Evolutionary conservation across 2,888 invertebrate species (phyloP).

Genomic region (Acanthoscelides obtectus): DNA sequence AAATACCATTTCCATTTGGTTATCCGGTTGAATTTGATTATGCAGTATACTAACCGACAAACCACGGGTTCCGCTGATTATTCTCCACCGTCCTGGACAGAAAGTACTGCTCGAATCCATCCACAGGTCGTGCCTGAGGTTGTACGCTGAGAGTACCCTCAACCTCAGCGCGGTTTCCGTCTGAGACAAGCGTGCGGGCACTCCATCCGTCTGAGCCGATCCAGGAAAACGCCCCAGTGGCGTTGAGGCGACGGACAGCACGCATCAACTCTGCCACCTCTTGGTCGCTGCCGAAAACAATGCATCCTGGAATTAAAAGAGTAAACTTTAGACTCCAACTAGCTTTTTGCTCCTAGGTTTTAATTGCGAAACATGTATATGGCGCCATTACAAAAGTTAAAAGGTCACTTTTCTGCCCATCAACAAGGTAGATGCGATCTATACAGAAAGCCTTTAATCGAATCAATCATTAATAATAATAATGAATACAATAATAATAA

Average conservation of each 20-base stretch:
- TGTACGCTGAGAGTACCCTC: slow-evolving; percentile 94
- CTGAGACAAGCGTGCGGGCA: slow-evolving; percentile 78
- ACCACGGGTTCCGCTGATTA: slow-evolving; percentile 93
- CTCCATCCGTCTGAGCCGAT: slow-evolving; percentile 97
- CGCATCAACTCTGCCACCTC: slow-evolving; percentile 95
- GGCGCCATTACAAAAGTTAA: too few species aligned
- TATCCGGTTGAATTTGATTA: too few species aligned
- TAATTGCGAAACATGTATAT: too few species aligned
- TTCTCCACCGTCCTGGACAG: slow-evolving; percentile 76
- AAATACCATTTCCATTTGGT: too few species aligned
- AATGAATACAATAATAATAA: too few species aligned
- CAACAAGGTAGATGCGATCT: too few species aligned
- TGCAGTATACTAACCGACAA: slow-evolving; percentile 85
- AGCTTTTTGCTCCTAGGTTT: neutral
- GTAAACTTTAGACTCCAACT: too few species aligned
- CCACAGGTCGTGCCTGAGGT: slow-evolving; percentile 86
- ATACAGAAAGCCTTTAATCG: too few species aligned
- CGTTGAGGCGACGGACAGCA: slow-evolving; percentile 81
- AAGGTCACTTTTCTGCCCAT: too few species aligned
- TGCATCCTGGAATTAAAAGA: slow-evolving; percentile 64
- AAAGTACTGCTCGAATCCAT: slow-evolving; percentile 85
- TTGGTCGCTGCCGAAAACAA: slow-evolving; percentile 94
- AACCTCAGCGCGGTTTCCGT: slow-evolving; percentile 84
- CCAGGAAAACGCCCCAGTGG: slow-evolving; percentile 89
- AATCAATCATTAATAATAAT: too few species aligned